A percentile compares a stretch with the other conserved stretches of the same genome.
These are phyloP conservation scores for Drosophila hamatofila DNA, from an alignment of 2,888 invertebrate genomes.

Conservation along the genomic window DNA sequence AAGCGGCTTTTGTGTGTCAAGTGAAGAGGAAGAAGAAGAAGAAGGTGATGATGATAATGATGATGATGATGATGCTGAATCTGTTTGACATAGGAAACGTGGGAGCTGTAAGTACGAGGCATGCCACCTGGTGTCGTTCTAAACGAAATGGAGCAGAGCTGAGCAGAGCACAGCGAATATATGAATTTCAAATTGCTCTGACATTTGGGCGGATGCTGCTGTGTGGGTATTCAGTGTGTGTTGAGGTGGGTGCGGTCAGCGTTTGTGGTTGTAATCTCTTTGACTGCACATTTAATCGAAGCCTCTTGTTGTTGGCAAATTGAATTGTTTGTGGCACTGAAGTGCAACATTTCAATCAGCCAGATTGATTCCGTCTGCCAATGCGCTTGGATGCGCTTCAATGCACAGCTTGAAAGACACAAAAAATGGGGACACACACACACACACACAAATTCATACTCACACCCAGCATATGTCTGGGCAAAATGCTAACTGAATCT, in stretches of 20 bases:
- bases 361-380: constrained; percentile 52
- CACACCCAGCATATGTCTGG: constrained; percentile 13
- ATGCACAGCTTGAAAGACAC: constrained; percentile 24
- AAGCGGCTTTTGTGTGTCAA: constrained; percentile 46
- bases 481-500: constrained; percentile 18
- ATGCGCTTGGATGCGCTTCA: constrained; percentile 53
- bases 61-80: background rate
- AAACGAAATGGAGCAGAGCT: constrained; percentile 25
- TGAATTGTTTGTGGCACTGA: constrained; percentile 61
- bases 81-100: constrained; percentile 1
- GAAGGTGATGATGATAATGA: background rate
- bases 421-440: background rate
- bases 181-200: constrained; percentile 30
- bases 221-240: constrained; percentile 6
- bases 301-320: constrained; percentile 60
- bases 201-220: constrained; percentile 37
- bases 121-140: constrained; percentile 31
- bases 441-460: background rate
- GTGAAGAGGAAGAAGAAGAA: constrained; percentile 28
- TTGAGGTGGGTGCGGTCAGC: constrained; percentile 35
- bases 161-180: constrained; percentile 14
- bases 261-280: constrained; percentile 59
- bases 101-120: background rate
- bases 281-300: constrained; percentile 59
- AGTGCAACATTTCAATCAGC: constrained; percentile 61